Evolutionary conservation across 53 echinoderm and acorn worm genomes (phyloP), one percentile per base, ranked within the genome.

Genomic region (Antedon mediterranea): DNA sequence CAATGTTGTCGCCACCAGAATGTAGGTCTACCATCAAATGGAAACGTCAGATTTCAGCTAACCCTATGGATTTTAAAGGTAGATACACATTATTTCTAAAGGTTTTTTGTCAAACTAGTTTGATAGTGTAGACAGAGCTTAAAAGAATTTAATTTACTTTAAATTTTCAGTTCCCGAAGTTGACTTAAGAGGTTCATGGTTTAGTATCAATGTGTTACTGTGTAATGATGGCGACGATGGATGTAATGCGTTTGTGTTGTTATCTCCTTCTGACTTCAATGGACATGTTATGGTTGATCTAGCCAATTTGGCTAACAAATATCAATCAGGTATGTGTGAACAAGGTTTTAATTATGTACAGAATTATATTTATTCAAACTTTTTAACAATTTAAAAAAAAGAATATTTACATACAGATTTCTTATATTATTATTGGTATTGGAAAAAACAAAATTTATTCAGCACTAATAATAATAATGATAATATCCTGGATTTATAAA

Each of bases 121-220:
- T n/a, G n/a, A n/a, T n/a, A n/a, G n/a, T n/a, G n/a, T n/a, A n/a
- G 37, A 11, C 37, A 11, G 11, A 37, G 4, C 37, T 6, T 37
- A 11, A 37, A 37, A 37, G 37, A 4, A n/a, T n/a, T n/a, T n/a
- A 37, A 37, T 37, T 11, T 37, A 18, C 23, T 23, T 57, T 57
- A 18, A 57, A 13, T 11, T 71, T 29, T 1, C 29, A 89, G 85
- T 85, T 29, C 89, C 89, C 23, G 81, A 83, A 71, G 72, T 89
- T 43, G 77, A 85, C 26, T 77, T 89, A 74, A 79, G 75, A 41
- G 89, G 85, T 32, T 85, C 74, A 8, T 72, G 80, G 32, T 83
- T 85, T 30, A 82, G 77, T 73, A 80, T 88, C 72, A 83, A 88
- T 72, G 83, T 90, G 18, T 78, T 90, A 5, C 81, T 88, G 18